These are phyloP conservation scores for Zaprionus taronus DNA, from an alignment of 1,140 invertebrate species.

Conservation along the genomic window DNA sequence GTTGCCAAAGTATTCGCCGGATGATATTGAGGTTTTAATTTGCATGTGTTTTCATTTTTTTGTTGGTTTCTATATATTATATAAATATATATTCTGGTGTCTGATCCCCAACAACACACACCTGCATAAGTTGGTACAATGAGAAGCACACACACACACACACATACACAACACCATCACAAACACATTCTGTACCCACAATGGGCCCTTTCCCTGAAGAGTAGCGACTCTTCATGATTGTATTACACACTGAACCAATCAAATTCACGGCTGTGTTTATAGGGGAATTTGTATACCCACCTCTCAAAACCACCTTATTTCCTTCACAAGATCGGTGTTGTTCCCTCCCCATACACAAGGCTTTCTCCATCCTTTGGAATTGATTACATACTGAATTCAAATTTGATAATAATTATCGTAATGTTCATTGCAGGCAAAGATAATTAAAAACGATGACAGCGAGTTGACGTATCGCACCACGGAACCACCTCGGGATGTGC, in stretches of 20 bases:
- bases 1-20: slow-evolving; percentile 73
- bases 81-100: slow-evolving; percentile 43
- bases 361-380: neutral
- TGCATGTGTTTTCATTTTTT: slow-evolving; percentile 51
- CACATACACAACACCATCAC: neutral
- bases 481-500: slow-evolving; percentile 88
- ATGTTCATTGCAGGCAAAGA: slow-evolving; percentile 70
- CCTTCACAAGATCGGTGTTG: neutral
- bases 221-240: neutral
- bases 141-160: slow-evolving; percentile 23
- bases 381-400: neutral
- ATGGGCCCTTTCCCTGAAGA: neutral
- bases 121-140: neutral
- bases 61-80: slow-evolving; percentile 14
- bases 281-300: neutral
- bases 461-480: slow-evolving; percentile 90
- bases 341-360: neutral
- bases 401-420: neutral
- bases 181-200: neutral
- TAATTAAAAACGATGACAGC: slow-evolving; percentile 73
- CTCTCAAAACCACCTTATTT: neutral
- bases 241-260: neutral
- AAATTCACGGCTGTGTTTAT: neutral
- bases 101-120: slow-evolving; percentile 1
- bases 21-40: slow-evolving; percentile 81